Evolutionary conservation across 2,888 invertebrate genomes (phyloP), one percentile per base, ranked within the genome.

Genomic region (Sinelater perroti): DNA sequence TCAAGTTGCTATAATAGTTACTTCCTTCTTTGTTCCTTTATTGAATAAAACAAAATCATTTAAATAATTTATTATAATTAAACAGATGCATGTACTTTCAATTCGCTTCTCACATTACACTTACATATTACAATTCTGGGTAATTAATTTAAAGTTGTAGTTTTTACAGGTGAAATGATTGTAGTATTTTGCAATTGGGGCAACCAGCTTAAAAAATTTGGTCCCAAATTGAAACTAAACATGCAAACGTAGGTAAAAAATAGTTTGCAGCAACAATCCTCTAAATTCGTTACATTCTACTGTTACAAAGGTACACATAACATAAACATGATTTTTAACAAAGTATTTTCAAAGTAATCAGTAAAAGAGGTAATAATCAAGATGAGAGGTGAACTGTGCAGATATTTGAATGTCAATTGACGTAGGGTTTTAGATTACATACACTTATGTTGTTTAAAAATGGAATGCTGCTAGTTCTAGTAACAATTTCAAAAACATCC

Each of bases 191-290:
- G 14, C 33, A 33, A 6, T 40, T 7, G 26, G 40, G 16, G 40
- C 14, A 20, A 24, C 26, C 13, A 40, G 8, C 18, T 38, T 24
- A 40, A 40, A 40, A 40, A 40, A 40, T 40, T 40, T 40, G 40
- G 40, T 40, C 40, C 40, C 40, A 40, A 40, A 40, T 40, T 14
- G 13, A 20, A 40, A 40, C 21, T n/a, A 40, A 24, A 38, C 38
- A 40, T 24, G 13, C 10, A 14, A 36, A n/a, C 3, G 18, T 6
- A 30, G 30, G 5, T 36, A 33, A 10, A 3, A 14, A 33, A 14
- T n/a, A 36, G 18, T n/a, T n/a, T 10, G 2, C 18, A 36, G 10
- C 8, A 13, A 24, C 21, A 13, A 21, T 40, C 6, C 11, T 21
- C 14, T 11, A 24, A 3, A 2, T 4, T 24, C 4, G n/a, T n/a